Conservation (phyloP, 2,797 vertebrate genomes). For the Geotria australis region DNA sequence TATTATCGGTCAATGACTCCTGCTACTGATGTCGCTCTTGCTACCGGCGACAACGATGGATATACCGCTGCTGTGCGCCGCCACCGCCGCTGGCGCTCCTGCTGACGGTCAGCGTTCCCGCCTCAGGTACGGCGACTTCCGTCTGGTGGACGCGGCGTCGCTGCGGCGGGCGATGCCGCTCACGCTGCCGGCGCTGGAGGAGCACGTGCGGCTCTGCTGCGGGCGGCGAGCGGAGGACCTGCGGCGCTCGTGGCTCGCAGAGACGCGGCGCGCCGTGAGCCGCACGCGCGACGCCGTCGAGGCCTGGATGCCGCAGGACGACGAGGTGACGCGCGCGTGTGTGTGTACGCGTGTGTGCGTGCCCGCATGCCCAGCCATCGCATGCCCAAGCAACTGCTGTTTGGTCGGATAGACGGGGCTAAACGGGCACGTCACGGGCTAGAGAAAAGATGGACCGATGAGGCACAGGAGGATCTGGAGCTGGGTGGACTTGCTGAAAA, state of each 20-base stretch:
- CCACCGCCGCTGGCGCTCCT: background rate
- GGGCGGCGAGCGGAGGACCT: constrained; percentile 3
- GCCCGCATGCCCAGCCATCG: too few species aligned
- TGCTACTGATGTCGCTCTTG: too few species aligned
- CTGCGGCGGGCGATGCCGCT: constrained; percentile 6
- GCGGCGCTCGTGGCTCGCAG: constrained; percentile 6
- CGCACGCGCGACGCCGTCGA: constrained; percentile 6
- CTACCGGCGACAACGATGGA: too few species aligned
- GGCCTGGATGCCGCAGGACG: constrained; percentile 6
- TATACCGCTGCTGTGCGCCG: background rate
- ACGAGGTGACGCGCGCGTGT: constrained; percentile 10
- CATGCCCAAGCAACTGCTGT: too few species aligned
- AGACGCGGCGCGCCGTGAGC: constrained; percentile 6
- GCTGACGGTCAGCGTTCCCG: background rate
- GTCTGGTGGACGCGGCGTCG: constrained; percentile 5
- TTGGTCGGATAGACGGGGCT: too few species aligned
- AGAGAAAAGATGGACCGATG: too few species aligned
- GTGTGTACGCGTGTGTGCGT: constrained; percentile 2
- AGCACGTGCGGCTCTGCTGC: constrained; percentile 3
- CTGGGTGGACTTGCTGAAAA: too few species aligned
- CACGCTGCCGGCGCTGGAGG: constrained; percentile 6
- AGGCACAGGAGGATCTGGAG: too few species aligned
- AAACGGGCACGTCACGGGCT: too few species aligned
- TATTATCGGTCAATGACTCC: too few species aligned
- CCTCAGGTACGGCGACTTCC: constrained; percentile 9